Evolutionary conservation across 2,888 invertebrate genomes (phyloP).

Genomic region (Steinernema carpocapsae): DNA sequence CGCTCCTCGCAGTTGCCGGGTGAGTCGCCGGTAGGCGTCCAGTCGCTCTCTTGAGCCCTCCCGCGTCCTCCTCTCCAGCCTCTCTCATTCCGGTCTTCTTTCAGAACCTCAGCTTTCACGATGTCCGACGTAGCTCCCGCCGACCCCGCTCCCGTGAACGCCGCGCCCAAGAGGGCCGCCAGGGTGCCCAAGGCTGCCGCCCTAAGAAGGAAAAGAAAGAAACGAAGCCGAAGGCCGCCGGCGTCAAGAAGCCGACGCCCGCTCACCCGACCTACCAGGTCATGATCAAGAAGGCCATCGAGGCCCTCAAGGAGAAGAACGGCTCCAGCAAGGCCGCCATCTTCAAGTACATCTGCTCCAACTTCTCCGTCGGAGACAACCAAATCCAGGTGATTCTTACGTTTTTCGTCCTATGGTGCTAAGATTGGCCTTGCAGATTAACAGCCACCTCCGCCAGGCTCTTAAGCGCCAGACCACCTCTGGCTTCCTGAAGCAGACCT

Average conservation of each 20-base stretch:
- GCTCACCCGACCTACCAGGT: constrained; percentile 69
- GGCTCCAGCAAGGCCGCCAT: constrained; percentile 72
- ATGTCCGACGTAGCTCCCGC: constrained; percentile 13
- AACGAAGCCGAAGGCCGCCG: constrained; percentile 33
- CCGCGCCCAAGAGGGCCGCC: constrained; percentile 30
- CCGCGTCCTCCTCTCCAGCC: background rate
- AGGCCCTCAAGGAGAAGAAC: constrained; percentile 70
- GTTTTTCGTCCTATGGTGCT: background rate
- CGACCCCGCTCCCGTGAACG: background rate
- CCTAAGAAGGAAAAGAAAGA: constrained; percentile 6
- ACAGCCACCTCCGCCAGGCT: constrained; percentile 18
- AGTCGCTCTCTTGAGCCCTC: background rate
- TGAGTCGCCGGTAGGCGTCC: background rate
- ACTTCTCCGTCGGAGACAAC: constrained; percentile 70
- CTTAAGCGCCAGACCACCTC: constrained; percentile 8
- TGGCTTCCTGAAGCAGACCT: constrained; percentile 27
- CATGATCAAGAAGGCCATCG: constrained; percentile 71
- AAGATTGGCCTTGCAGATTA: background rate
- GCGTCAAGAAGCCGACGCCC: constrained; percentile 63
- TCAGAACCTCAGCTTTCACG: background rate
- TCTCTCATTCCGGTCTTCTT: background rate
- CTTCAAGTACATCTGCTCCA: constrained; percentile 70
- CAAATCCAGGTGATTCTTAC: background rate
- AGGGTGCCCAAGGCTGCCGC: constrained; percentile 36
- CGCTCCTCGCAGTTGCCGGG: background rate